Evolutionary conservation across 2,113 vertebrate genomes (phyloP).

Genomic region (Lanius ludovicianus): DNA sequence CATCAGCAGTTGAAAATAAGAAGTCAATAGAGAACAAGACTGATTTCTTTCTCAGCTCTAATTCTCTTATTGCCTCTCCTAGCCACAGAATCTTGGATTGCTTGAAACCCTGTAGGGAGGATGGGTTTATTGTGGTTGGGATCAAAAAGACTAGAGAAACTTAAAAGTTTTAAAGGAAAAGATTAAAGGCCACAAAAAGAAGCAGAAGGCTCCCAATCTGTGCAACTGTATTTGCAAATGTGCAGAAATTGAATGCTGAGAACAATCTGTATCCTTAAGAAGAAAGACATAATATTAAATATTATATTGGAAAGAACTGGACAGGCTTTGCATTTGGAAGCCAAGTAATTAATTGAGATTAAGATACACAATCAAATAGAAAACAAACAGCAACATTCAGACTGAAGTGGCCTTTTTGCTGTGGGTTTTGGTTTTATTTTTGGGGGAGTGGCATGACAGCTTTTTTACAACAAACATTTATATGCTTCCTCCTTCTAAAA

Average conservation of each 20-base stretch:
- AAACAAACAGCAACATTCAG: conserved; percentile 14
- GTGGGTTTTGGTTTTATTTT: background rate
- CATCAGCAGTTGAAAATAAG: conserved; percentile 7
- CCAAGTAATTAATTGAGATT: conserved; percentile 38
- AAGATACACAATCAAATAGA: conserved; percentile 1
- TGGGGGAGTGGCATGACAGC: background rate
- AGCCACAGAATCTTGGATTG: conserved; percentile 34
- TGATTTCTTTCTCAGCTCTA: conserved; percentile 37
- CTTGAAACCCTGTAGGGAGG: conserved; percentile 14
- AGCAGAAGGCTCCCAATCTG: conserved; percentile 52
- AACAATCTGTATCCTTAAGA: conserved; percentile 63
- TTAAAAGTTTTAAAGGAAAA: conserved; percentile 12
- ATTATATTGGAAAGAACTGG: conserved; percentile 33
- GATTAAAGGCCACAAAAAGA: conserved; percentile 37
- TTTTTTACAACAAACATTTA: background rate
- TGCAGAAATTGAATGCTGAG: conserved; percentile 42
- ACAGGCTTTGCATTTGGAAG: conserved; percentile 13
- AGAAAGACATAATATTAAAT: conserved; percentile 52
- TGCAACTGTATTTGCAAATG: conserved; percentile 51
- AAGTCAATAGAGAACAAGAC: conserved; percentile 51
- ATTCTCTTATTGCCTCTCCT: conserved; percentile 38
- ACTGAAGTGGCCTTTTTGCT: background rate
- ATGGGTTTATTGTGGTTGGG: conserved; percentile 21
- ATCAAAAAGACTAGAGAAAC: conserved; percentile 5
- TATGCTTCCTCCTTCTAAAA: background rate